Percentiles rank a stretch among this genome's conserved stretches.
These are phyloP conservation scores for Takifugu flavidus DNA, from an alignment of 2,113 vertebrate genomes.

Conservation along the genomic window DNA sequence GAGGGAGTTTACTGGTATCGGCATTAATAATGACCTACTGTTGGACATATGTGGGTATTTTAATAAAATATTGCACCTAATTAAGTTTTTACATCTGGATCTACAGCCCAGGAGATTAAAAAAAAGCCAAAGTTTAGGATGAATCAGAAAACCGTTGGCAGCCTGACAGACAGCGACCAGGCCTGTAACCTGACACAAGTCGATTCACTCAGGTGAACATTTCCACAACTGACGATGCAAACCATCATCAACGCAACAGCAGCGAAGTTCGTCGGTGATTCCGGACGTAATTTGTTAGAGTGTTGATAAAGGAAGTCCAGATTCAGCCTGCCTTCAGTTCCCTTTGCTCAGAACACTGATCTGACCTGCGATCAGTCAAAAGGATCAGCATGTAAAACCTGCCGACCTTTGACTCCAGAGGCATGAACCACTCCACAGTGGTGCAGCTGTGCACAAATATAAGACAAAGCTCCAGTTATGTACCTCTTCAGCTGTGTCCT, in stretches of 20 bases:
- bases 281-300: no score
- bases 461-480: background rate
- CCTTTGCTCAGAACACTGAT: conserved; percentile 16
- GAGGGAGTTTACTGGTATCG: no score
- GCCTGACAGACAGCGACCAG: no score
- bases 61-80: background rate
- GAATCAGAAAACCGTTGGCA: no score
- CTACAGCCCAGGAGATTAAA: no score
- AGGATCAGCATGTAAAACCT: conserved; percentile 40
- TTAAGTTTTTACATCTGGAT: background rate
- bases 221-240: no score
- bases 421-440: background rate
- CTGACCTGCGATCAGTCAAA: conserved; percentile 42
- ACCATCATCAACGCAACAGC: no score
- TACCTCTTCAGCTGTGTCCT: conserved; percentile 72
- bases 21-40: no score
- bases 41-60: no score
- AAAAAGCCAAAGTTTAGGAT: no score
- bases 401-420: conserved; percentile 12
- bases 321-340: conserved; percentile 18
- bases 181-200: no score
- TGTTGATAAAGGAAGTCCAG: background rate
- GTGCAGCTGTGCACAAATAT: background rate
- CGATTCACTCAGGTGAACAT: no score
- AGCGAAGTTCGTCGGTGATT: background rate